These are phyloP conservation scores for Aplysia californica DNA, from an alignment of 1,140 invertebrate genomes.

Conservation along the genomic window DNA sequence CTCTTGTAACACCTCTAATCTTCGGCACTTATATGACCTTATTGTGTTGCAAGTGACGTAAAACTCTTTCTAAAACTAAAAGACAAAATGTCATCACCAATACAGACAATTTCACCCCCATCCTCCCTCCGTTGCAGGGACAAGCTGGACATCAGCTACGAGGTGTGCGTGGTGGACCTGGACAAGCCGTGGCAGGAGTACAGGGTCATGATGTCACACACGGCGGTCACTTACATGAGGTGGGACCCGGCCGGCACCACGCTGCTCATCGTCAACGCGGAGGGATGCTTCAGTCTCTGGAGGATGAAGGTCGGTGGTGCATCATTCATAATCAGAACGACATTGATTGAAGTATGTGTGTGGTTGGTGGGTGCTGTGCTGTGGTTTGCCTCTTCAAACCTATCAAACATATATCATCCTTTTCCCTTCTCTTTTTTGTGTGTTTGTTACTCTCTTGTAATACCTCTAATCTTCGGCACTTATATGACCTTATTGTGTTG, in stretches of 20 bases:
- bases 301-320: slow-evolving; percentile 52
- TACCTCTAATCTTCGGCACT: no score
- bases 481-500: no score
- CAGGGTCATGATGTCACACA: slow-evolving; percentile 34
- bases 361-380: no score
- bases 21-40: neutral
- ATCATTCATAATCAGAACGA: no score
- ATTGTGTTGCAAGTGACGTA: neutral
- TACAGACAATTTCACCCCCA: no score
- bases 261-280: slow-evolving; percentile 38
- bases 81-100: neutral
- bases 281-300: slow-evolving; percentile 47
- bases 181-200: slow-evolving; percentile 55
- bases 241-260: slow-evolving; percentile 50
- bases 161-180: slow-evolving; percentile 51
- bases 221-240: slow-evolving; percentile 39
- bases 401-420: no score
- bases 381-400: no score
- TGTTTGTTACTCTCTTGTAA: no score
- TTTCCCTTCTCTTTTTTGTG: no score
- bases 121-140: slow-evolving; percentile 17
- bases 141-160: slow-evolving; percentile 42
- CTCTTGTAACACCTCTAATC: neutral
- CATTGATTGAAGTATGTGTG: no score
- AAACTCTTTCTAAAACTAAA: neutral